Evolutionary conservation across 1,140 invertebrate species (phyloP).

Genomic region (Bombus vancouverensis): DNA sequence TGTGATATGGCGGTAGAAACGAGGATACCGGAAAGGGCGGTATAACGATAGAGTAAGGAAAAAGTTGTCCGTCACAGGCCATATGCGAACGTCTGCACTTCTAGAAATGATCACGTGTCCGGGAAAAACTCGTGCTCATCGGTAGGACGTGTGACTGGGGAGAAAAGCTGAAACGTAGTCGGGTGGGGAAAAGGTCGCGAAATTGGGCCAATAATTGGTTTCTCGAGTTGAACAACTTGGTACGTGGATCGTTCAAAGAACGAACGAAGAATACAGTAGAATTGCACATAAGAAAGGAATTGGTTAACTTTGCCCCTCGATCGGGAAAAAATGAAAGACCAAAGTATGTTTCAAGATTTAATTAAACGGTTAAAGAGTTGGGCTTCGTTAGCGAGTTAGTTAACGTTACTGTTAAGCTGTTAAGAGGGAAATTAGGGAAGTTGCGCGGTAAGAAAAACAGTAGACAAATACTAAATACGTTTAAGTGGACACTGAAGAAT

Average conservation of each 20-base stretch:
- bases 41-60: slow-evolving; percentile 10
- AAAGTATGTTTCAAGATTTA: neutral
- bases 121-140: slow-evolving; percentile 25
- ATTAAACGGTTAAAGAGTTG: neutral
- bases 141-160: neutral
- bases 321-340: neutral
- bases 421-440: neutral
- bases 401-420: neutral
- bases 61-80: slow-evolving; percentile 27
- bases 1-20: neutral
- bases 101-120: slow-evolving; percentile 9
- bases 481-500: neutral
- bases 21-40: neutral
- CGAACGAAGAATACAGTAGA: neutral
- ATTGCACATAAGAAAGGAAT: neutral
- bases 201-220: slow-evolving; percentile 22
- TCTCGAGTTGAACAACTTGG: neutral
- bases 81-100: slow-evolving; percentile 40
- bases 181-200: neutral
- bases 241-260: neutral
- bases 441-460: neutral
- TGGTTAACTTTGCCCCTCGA: neutral
- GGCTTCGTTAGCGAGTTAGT: neutral
- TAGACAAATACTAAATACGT: neutral
- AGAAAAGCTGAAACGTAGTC: neutral